These are phyloP conservation scores for Halotydeus destructor DNA, from an alignment of 1,140 invertebrate genomes.

Conservation along the genomic window DNA sequence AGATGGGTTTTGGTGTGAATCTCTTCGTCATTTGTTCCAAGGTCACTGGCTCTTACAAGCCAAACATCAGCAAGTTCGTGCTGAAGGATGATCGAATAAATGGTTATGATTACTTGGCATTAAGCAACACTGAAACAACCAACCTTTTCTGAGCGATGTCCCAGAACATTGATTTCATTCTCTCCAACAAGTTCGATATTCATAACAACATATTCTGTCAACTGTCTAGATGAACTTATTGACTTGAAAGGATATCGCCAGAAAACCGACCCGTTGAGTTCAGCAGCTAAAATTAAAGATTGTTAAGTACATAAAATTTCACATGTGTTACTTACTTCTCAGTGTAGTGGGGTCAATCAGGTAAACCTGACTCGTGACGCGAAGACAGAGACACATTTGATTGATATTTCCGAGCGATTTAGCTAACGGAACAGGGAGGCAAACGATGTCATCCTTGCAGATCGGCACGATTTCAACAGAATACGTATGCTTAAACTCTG, in stretches of 20 bases:
- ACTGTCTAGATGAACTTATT: constrained; percentile 70
- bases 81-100: constrained; percentile 26
- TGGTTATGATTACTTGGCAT: too few species aligned
- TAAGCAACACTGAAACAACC: constrained; percentile 2
- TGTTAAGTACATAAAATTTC: not conserved
- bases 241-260: constrained; percentile 67
- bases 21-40: constrained; percentile 58
- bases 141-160: constrained; percentile 11
- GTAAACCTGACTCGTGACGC: constrained; percentile 70
- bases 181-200: constrained; percentile 64
- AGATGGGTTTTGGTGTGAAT: constrained; percentile 77
- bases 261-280: constrained; percentile 53
- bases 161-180: constrained; percentile 32
- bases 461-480: constrained; percentile 89
- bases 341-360: constrained; percentile 79
- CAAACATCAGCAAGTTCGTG: constrained; percentile 82
- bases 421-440: constrained; percentile 64
- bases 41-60: constrained; percentile 67
- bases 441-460: constrained; percentile 86
- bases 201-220: constrained; percentile 85
- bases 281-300: constrained; percentile 41
- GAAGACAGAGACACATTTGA: constrained; percentile 64
- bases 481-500: constrained; percentile 67
- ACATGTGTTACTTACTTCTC: constrained; percentile 34
- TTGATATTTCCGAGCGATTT: constrained; percentile 77